These are phyloP conservation scores for Tiliacea aurago DNA, from an alignment of 2,888 invertebrate species.

Conservation along the genomic window DNA sequence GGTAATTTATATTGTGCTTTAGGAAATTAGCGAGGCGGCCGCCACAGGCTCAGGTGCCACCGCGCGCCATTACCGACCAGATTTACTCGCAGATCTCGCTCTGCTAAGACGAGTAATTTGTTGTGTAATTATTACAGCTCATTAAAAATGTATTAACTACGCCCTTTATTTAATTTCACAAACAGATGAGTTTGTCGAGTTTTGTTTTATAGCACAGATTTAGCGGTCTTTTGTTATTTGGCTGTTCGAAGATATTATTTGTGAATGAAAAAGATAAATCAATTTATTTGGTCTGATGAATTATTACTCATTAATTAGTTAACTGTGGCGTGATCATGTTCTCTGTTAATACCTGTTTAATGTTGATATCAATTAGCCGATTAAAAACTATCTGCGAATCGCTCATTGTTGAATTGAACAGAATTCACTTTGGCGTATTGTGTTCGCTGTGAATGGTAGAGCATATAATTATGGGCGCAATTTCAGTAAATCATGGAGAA, in stretches of 20 bases:
- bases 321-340: conserved; percentile 51
- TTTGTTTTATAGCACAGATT: conserved; percentile 51
- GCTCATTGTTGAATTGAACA: conserved; percentile 38
- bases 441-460: conserved; percentile 42
- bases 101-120: conserved; percentile 80
- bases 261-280: conserved; percentile 58
- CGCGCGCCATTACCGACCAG: conserved; percentile 82
- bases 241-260: conserved; percentile 59
- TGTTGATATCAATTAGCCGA: conserved; percentile 60
- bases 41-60: conserved; percentile 82
- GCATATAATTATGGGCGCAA: conserved; percentile 35
- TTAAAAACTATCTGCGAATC: conserved; percentile 46
- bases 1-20: conserved; percentile 87
- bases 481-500: conserved; percentile 51
- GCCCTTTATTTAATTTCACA: conserved; percentile 57
- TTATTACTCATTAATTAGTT: conserved; percentile 70
- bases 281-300: conserved; percentile 64
- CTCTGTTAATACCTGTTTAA: conserved; percentile 65
- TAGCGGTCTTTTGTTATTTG: conserved; percentile 50
- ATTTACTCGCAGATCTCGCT: conserved; percentile 78
- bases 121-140: conserved; percentile 81
- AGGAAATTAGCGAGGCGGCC: conserved; percentile 82
- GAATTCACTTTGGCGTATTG: conserved; percentile 39
- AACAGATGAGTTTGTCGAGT: conserved; percentile 55
- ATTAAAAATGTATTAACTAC: conserved; percentile 81